Percentiles rank a stretch among this genome's conserved stretches.
These are phyloP conservation scores for Ganaspis sp. DNA, from an alignment of 1,140 invertebrate genomes.

Conservation along the genomic window DNA sequence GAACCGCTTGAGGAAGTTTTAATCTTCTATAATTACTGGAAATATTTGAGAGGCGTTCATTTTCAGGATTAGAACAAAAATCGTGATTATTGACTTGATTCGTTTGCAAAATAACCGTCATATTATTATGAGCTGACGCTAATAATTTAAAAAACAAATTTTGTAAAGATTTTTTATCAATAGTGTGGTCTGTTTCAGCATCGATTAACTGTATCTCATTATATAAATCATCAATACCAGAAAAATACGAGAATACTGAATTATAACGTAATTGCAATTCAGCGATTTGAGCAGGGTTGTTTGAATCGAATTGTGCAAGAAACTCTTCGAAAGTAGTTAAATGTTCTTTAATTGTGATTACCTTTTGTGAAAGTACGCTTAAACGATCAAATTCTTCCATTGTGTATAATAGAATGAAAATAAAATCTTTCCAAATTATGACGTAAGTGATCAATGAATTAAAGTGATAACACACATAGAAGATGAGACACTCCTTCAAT, in stretches of 20 bases:
- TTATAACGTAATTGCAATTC: conserved; percentile 20
- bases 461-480: not conserved
- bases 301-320: not conserved
- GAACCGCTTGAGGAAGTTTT: conserved; percentile 6
- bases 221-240: conserved; percentile 20
- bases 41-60: not conserved
- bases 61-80: not conserved
- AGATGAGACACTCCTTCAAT: not conserved
- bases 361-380: conserved; percentile 22
- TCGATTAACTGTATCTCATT: conserved; percentile 16
- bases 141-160: not conserved
- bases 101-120: not conserved
- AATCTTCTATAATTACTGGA: not conserved
- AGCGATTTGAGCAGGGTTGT: not conserved
- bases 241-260: not conserved
- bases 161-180: not conserved
- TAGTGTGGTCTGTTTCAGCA: conserved; percentile 10
- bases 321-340: not conserved
- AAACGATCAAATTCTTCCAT: conserved; percentile 27
- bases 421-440: not conserved
- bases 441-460: not conserved
- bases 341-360: conserved; percentile 11
- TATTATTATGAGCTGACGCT: not conserved
- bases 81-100: not conserved
- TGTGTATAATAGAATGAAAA: not conserved